Evolutionary conservation across 1,140 invertebrate species (phyloP), one percentile per base, ranked within the genome.

Genomic region (Thaumetopoea pityocampa): DNA sequence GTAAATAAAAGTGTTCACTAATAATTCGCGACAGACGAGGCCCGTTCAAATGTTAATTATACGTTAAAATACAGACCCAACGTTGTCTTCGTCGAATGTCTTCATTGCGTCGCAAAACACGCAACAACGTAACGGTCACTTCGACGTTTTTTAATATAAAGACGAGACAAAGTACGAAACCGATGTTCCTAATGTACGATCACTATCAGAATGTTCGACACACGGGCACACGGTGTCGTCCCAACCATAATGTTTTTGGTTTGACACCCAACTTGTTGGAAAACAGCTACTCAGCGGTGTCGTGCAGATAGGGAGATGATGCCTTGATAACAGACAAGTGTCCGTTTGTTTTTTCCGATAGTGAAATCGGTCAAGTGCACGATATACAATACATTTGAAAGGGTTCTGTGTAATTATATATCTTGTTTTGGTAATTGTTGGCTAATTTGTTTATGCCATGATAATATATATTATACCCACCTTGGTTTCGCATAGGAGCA

Each of bases 301-400:
- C 15, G 28, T 34, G 28, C 15, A 36, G 43, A 47, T 52, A 42
- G 7, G 18, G 37, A 42, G 50, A 49, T 54, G 19, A 30, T 43
- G 27, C 11, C 15, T 24, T 11, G 45, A 54, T 54, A 48, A 54
- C 15, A 23, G 20, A 34, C 18, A 22, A 49, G 29, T 49, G 35
- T 23, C 23, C 34, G 27, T 24, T 34, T 34, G 12, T 19, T 24
- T 19, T 35, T 12, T n/a, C 19, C 11, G 37, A 47, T 42, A 44
- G 30, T 29, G 10, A 41, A 41, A 41, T 38, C 36, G 36, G 36
- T 38, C 36, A 38, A 28, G 36, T 28, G 17, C 14, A 17, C 23
- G 9, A 15, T 16, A n/a, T 11, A 5, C 33, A 6, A 9, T 14
- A 8, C 4, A 2, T n/a, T n/a, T 23, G 5, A 2, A 8, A 23